Base-by-base conservation (phyloP, 2,797 vertebrate species). In the Chiroxiphia lanceolata region DNA sequence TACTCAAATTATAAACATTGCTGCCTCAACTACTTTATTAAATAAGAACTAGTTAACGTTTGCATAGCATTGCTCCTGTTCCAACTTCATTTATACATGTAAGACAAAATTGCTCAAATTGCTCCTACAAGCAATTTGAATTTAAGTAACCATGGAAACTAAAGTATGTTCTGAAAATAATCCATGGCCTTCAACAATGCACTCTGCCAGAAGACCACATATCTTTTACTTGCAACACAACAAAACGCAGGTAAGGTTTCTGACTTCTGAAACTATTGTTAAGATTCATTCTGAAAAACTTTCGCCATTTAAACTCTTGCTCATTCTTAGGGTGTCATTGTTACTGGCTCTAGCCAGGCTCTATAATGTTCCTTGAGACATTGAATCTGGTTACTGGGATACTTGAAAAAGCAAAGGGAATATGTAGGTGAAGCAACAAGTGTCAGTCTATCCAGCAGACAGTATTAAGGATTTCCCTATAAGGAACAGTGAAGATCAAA, bases 61-160 rank as follows among this genome's bases (percentile, higher is more conserved):
- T 94, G 57, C 38, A 44, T 7, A n/a, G 72, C 29, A 69, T 29
- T 78, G 45, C 42, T 90, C 57, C 57, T 82, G 27, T 86, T 95
- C 36, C 92, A 93, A 82, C 67, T 94, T 94, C 59, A 81, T 89
- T 97, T 90, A 94, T 93, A 86, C 27, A 87, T 57, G 61, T 59
- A 88, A 90, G 63, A 68, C 33, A 91, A 93, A 96, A 95, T 86
- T 83, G 69, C 82, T 92, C 79, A 83, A 93, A 94, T 70, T 94
- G 76, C 90, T 93, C 94, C 77, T 81, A 89, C 83, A 93, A 94
- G 88, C 85, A 89, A 89, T 89, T 92, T 34, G 2, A 82, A 93
- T 95, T 87, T 94, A 93, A 87, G 95, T 96, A 93, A 93, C 95
- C 94, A 95, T 95, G 91, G 94, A 87, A 96, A 97, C 93, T 38